Conservation (phyloP, 2,888 invertebrate species). For the Cheilosia vulpina region DNA sequence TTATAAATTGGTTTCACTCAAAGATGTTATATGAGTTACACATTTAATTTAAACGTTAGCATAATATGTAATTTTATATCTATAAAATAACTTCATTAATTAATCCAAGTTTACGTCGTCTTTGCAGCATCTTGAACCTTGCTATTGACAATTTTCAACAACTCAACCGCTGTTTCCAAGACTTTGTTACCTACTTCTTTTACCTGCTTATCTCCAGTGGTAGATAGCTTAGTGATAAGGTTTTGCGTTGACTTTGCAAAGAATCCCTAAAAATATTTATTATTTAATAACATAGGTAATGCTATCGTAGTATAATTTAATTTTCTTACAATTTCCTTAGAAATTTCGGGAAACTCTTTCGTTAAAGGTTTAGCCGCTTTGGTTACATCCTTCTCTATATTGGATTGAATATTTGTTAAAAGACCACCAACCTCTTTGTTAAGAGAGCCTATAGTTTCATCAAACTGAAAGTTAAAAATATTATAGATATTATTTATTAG, state of each 20-base stretch:
- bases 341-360: neutral
- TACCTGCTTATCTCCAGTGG: neutral
- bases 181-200: neutral
- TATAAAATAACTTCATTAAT: neutral
- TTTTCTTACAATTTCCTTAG: neutral
- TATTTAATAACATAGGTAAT: neutral
- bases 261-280: neutral
- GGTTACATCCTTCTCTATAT: neutral
- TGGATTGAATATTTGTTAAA: neutral
- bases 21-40: too few relatives aligned
- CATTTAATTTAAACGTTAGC: too few relatives aligned
- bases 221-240: neutral
- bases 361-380: neutral
- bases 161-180: neutral
- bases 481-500: neutral
- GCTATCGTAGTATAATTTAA: neutral
- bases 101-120: neutral
- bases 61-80: neutral
- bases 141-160: neutral
- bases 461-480: neutral
- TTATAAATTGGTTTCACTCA: too few relatives aligned
- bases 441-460: neutral
- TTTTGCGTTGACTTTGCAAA: constrained; percentile 1
- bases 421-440: neutral
- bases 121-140: neutral